These are phyloP conservation scores for Coenonympha glycerion DNA, from an alignment of 2,888 invertebrate species.

Conservation along the genomic window DNA sequence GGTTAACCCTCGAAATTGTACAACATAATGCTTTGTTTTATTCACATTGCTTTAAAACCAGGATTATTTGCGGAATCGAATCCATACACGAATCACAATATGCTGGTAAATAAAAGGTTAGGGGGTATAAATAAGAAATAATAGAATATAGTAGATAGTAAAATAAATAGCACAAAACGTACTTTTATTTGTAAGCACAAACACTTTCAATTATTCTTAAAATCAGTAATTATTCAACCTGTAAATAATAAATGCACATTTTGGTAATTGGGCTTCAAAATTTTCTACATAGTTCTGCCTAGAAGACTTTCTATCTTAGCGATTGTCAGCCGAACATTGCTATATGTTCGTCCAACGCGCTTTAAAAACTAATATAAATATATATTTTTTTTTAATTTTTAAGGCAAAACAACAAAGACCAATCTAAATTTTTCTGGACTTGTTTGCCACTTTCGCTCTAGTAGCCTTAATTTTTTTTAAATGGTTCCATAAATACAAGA, in stretches of 20 bases:
- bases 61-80: background rate
- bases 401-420: too few relatives aligned
- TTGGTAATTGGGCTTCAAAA: background rate
- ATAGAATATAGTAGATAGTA: background rate
- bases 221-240: background rate
- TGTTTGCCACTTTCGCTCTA: too few relatives aligned
- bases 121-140: background rate
- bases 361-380: too few relatives aligned
- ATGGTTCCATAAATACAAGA: too few relatives aligned
- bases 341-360: too few relatives aligned
- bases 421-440: too few relatives aligned
- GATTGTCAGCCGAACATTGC: too few relatives aligned
- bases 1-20: too few relatives aligned
- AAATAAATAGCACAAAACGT: background rate
- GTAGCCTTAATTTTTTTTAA: too few relatives aligned
- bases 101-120: background rate
- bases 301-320: too few relatives aligned
- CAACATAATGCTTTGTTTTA: conserved; percentile 6
- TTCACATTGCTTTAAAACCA: conserved; percentile 1
- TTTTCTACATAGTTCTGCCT: background rate
- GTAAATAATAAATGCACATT: background rate
- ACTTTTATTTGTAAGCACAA: background rate
- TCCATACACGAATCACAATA: background rate
- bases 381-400: too few relatives aligned
- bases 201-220: background rate